Conservation (phyloP, 2,888 invertebrate species). For the Leucophenga montana region DNA sequence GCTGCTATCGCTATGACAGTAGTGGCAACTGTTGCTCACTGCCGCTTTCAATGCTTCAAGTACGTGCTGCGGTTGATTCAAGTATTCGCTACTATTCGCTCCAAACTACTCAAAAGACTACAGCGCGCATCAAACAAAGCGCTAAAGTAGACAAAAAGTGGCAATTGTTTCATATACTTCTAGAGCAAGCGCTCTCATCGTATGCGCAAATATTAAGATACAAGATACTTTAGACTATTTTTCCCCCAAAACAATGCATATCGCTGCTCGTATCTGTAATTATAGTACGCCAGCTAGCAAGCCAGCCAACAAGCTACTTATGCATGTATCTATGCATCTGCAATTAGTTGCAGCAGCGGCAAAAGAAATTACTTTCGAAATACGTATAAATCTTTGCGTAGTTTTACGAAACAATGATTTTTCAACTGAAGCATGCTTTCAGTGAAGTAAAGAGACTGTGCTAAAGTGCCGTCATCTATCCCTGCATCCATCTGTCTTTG, state of each 20-base stretch:
- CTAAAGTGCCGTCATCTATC: background rate
- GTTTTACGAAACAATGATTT: conserved; percentile 25
- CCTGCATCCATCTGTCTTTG: background rate
- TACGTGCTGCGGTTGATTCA: too few species aligned
- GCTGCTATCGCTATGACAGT: conserved; percentile 16
- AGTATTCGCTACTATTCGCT: too few species aligned
- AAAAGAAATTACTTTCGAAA: conserved; percentile 10
- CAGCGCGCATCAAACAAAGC: conserved; percentile 11
- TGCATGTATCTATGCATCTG: conserved; percentile 24
- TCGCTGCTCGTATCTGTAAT: conserved; percentile 13
- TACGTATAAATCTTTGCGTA: conserved; percentile 10
- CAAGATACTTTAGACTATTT: background rate
- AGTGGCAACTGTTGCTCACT: background rate
- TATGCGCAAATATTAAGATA: conserved; percentile 23
- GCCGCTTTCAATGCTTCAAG: too few species aligned
- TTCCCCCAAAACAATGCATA: background rate
- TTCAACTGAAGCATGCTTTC: conserved; percentile 13
- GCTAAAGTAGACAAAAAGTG: conserved; percentile 26
- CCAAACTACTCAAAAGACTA: too few species aligned
- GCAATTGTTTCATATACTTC: conserved; percentile 12
- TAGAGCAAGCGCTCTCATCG: conserved; percentile 6
- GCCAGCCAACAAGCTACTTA: conserved; percentile 13
- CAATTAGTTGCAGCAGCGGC: conserved; percentile 22
- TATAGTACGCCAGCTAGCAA: conserved; percentile 7
- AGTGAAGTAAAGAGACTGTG: background rate